Conservation (phyloP, 1,140 invertebrate genomes). For the Bombus superbus region DNA sequence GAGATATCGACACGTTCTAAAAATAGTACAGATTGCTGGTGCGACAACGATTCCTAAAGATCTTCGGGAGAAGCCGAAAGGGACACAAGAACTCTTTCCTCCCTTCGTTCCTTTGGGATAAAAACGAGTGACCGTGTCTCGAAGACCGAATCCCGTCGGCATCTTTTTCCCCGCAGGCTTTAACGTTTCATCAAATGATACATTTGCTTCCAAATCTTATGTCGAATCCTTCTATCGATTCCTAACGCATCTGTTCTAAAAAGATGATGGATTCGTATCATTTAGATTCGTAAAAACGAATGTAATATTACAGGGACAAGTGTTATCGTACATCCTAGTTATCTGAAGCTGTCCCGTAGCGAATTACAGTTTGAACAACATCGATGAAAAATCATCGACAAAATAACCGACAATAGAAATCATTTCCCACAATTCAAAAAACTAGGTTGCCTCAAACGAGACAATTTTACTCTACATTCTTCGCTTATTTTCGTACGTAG, state of each 20-base stretch:
- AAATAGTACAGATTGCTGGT: conserved; percentile 2
- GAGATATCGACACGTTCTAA: not conserved
- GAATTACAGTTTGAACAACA: too few species aligned
- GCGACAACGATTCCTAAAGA: not conserved
- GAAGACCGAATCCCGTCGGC: not conserved
- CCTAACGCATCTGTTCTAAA: not conserved
- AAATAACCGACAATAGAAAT: not conserved
- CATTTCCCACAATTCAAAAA: not conserved
- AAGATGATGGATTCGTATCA: not conserved
- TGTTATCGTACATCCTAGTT: too few species aligned
- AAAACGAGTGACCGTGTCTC: conserved; percentile 12
- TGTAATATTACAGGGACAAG: not conserved
- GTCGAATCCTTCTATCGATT: not conserved
- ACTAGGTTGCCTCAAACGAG: not conserved
- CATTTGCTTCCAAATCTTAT: not conserved
- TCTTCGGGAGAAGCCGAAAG: not conserved
- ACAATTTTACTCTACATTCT: not conserved
- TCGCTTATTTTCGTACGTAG: not conserved
- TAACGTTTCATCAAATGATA: not conserved
- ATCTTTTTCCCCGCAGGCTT: not conserved
- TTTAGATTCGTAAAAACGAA: not conserved
- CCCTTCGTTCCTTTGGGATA: not conserved
- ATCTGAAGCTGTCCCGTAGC: too few species aligned
- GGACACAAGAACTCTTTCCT: not conserved
- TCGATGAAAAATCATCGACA: too few species aligned